Evolutionary conservation across 2,888 invertebrate genomes (phyloP).

Genomic region (Meandrusa payeni): DNA sequence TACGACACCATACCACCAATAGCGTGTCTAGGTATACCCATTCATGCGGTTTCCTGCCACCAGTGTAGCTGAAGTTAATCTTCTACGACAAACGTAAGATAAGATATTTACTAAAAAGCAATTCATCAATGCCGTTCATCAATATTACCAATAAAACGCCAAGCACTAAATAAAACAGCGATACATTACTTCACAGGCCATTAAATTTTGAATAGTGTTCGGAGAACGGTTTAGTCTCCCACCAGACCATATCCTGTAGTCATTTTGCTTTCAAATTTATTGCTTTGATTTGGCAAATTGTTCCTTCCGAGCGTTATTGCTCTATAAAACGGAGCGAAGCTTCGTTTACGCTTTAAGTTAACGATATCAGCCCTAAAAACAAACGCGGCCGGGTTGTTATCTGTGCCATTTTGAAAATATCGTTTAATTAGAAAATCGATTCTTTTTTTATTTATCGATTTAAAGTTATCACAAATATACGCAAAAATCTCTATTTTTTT

Average conservation of each 20-base stretch:
- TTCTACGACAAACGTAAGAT: too few species aligned
- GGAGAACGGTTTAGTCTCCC: conserved; percentile 18
- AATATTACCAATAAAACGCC: conserved; percentile 5
- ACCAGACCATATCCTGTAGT: conserved; percentile 18
- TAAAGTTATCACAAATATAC: too few species aligned
- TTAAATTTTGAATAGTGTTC: conserved; percentile 25
- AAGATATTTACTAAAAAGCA: neutral
- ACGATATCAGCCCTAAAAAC: conserved; percentile 21
- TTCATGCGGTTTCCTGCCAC: too few species aligned
- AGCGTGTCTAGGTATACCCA: too few species aligned
- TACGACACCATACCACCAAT: too few species aligned
- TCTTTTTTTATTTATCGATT: too few species aligned
- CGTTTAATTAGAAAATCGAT: conserved; percentile 13
- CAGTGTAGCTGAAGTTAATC: too few species aligned
- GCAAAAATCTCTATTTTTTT: too few species aligned
- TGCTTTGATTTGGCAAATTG: conserved; percentile 26
- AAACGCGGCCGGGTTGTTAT: conserved; percentile 11
- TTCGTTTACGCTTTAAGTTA: conserved; percentile 21
- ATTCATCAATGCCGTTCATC: conserved; percentile 1
- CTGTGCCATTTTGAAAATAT: conserved; percentile 7
- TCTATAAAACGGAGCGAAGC: conserved; percentile 17
- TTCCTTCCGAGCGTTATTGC: conserved; percentile 23
- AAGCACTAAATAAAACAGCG: conserved; percentile 11
- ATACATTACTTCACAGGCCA: conserved; percentile 20
- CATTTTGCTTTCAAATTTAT: conserved; percentile 22